Evolutionary conservation across 2,888 invertebrate species (phyloP).

Genomic region (Cephus sareptanus): DNA sequence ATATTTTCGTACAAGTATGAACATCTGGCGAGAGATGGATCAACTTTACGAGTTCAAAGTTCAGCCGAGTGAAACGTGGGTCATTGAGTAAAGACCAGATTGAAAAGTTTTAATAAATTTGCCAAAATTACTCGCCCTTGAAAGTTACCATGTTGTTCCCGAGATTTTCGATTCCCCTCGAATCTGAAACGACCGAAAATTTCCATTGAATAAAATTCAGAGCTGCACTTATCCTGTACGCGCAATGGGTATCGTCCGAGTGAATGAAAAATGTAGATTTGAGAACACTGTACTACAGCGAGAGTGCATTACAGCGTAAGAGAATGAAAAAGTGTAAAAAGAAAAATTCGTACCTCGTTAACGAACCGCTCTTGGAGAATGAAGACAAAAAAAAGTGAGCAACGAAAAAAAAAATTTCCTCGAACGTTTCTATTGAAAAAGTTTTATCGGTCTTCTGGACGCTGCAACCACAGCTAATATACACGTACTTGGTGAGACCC

Average conservation of each 20-base stretch:
- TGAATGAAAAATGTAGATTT: neutral
- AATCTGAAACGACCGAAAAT: too few relatives aligned
- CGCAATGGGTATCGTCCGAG: neutral
- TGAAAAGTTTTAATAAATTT: neutral
- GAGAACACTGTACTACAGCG: neutral
- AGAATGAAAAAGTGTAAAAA: neutral
- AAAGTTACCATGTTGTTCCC: neutral
- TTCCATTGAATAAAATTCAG: neutral
- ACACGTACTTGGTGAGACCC: neutral
- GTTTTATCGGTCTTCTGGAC: slow-evolving; percentile 21
- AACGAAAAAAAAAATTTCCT: neutral
- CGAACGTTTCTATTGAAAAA: slow-evolving; percentile 27
- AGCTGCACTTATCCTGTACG: neutral
- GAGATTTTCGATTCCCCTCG: neutral
- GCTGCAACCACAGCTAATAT: neutral
- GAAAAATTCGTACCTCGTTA: neutral
- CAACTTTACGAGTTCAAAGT: neutral
- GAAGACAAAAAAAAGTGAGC: neutral
- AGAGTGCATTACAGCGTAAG: neutral
- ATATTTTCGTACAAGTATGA: neutral
- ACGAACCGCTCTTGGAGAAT: neutral
- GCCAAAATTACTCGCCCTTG: neutral
- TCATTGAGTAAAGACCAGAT: neutral
- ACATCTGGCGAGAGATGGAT: neutral
- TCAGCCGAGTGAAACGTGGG: neutral